Evolutionary conservation across 1,140 invertebrate genomes (phyloP).

Genomic region (Watersipora subatra): DNA sequence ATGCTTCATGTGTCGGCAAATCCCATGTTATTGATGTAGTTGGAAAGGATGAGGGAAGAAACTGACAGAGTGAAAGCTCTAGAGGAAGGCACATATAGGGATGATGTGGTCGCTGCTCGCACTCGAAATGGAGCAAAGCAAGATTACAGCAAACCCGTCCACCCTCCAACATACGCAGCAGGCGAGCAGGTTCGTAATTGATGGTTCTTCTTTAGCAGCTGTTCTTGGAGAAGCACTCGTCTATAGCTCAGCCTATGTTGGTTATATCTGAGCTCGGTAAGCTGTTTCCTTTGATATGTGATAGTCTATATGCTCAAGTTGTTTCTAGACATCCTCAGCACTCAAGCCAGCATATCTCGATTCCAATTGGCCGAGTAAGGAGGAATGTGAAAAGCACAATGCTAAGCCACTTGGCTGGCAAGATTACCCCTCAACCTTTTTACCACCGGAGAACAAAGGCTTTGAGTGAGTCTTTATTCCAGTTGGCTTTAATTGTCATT

Average conservation of each 20-base stretch:
- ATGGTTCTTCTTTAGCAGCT: no score
- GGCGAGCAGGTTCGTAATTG: no score
- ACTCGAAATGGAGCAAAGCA: background rate
- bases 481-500: no score
- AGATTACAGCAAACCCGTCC: constrained; percentile 21
- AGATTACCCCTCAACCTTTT: constrained; percentile 46
- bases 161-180: constrained; percentile 17
- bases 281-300: no score
- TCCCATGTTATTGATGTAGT: no score
- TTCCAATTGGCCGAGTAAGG: constrained; percentile 30
- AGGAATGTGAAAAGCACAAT: constrained; percentile 33
- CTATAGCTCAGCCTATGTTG: no score
- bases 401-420: constrained; percentile 32
- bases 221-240: no score
- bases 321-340: no score
- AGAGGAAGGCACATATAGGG: constrained; percentile 3
- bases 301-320: no score
- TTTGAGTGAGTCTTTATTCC: constrained; percentile 54
- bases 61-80: constrained; percentile 10
- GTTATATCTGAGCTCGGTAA: no score
- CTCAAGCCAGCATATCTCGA: background rate
- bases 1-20: no score
- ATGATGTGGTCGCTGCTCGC: background rate
- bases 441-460: constrained; percentile 61
- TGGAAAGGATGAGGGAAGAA: no score